Evolutionary conservation across 2,888 invertebrate species (phyloP), one percentile per base, ranked within the genome.

Genomic region (Chymomyza fuscimana): DNA sequence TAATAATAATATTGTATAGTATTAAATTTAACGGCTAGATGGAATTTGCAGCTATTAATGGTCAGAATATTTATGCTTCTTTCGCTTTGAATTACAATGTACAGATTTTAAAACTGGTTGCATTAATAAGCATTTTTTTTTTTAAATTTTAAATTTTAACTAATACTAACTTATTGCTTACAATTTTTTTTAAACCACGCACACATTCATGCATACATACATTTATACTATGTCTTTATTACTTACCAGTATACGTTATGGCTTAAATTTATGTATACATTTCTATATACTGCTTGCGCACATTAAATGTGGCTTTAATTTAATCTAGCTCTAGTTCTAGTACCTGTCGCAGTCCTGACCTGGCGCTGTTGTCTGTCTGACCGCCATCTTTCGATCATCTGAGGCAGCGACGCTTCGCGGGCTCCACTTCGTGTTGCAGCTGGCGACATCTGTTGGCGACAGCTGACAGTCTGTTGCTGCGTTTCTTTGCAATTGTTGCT

Each of bases 331-430:
- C 65, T 73, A 75, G 67, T 75, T 84, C 29, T 25, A 71, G 12
- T 64, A 16, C 69, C 62, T 75, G 50, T 22, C 46, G 63, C 9
- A 22, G n/a, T 51, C 7, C 6, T 50, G 40, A 12, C 12, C 40
- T 12, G 40, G 40, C 40, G 40, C 67, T 60, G 36, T 32, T 32
- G 32, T 7, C 32, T 32, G 9, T 7, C 32, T 32, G 32, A 32
- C 32, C 32, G 32, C 32, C 5, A 32, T 59, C 69, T 19, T 67
- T 74, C 71, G 83, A 83, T 83, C 83, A 83, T 85, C 83, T 83
- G 77, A 83, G 87, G 70, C 86, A 82, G 79, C 70, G 54, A 63
- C 79, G 73, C 16, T 73, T 76, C 22, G 72, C 63, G 50, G 51
- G 73, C 9, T 19, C 16, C 19, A 54, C 7, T 9, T 15, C 40